Percentiles rank a stretch among this genome's conserved stretches.
phyloP scores from a whole-genome alignment of 2,113 vertebrate species.

The Toxotes jaculatrix region DNA sequence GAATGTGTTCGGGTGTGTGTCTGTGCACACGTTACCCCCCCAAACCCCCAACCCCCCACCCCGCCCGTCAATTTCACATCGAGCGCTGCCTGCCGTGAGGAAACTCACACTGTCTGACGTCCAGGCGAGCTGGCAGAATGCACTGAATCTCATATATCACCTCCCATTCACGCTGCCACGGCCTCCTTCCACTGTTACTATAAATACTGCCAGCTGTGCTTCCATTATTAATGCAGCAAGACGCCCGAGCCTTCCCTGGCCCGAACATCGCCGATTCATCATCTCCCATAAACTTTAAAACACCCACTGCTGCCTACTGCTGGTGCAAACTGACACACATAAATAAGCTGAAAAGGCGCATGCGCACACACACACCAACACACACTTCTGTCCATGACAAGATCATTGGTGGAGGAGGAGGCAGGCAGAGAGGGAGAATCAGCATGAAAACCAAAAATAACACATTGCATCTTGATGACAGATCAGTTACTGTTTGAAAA shows the following conservation, averaged over 20 bases:
- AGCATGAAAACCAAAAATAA: constrained; percentile 60
- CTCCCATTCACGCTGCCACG: constrained; percentile 57
- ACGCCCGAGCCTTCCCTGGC: constrained; percentile 57
- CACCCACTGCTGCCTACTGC: constrained; percentile 71
- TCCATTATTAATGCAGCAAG: constrained; percentile 80
- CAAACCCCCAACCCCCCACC: not conserved
- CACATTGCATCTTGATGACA: constrained; percentile 51
- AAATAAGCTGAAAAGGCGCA: constrained; percentile 32
- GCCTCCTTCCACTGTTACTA: constrained; percentile 69
- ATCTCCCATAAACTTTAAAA: constrained; percentile 65
- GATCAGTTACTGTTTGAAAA: constrained; percentile 46
- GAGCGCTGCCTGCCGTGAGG: not conserved
- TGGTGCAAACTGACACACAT: constrained; percentile 48
- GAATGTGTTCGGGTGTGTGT: not conserved
- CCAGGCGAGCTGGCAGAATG: constrained; percentile 34
- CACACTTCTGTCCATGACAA: constrained; percentile 52
- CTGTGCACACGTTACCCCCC: not conserved
- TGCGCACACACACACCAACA: constrained; percentile 57
- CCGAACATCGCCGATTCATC: constrained; percentile 63
- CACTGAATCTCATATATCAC: constrained; percentile 62
- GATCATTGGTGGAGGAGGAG: constrained; percentile 52
- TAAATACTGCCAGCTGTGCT: constrained; percentile 77
- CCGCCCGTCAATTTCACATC: constrained; percentile 19
- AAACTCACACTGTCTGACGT: constrained; percentile 10
- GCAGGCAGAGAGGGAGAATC: constrained; percentile 32